Evolutionary conservation across 1,140 invertebrate species (phyloP), one percentile per base, ranked within the genome.

Genomic region (Magallana ariakensis): DNA sequence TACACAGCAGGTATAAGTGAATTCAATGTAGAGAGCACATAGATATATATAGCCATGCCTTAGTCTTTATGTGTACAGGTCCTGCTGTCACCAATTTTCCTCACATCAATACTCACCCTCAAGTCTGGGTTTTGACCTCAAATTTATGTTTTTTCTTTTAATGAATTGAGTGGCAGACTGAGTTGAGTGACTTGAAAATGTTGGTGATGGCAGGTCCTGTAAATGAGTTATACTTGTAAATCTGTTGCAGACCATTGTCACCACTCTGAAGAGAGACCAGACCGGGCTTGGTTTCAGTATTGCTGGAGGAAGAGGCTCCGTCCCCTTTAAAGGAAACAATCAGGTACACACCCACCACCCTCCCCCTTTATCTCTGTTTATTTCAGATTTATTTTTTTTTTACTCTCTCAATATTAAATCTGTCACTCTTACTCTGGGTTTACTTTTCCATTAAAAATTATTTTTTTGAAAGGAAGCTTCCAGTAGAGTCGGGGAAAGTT

Each of bases 251-350:
- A 95, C 97, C 87, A 95, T 99, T 46, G 97, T 98, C 92, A 98
- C 97, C n/a, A 98, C 97, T 4, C 95, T 99, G 75, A 97, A 97
- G 88, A 95, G 98, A 90, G 98, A 99, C 95, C 97, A 97, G 87
- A 97, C 97, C 92, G 97, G 97, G 84, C 96, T 99, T 80, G 98
- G 98, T 84, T 99, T 99, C 95, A 98, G 98, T 94, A 99, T 99
- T 94, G 97, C 98, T 7, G 98, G 98, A 80, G 98, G 98, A n/a
- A 97, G 97, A 95, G 97, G 97, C 66, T 98, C 97, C 46, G 96
- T 97, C 46, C 96, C 97, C 0, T 98, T 97, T 94, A 97, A 97
- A 92, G 96, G 96, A 95, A 91, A 93, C 89, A 93, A 95, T 87
- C 91, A 92, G 89, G 93, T 94, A 87, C 80, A 13, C 19, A 46